A percentile compares a stretch with the other conserved stretches of the same genome.
Conservation (phyloP, 2,888 invertebrate genomes). For the Yponomeuta malinellus region DNA sequence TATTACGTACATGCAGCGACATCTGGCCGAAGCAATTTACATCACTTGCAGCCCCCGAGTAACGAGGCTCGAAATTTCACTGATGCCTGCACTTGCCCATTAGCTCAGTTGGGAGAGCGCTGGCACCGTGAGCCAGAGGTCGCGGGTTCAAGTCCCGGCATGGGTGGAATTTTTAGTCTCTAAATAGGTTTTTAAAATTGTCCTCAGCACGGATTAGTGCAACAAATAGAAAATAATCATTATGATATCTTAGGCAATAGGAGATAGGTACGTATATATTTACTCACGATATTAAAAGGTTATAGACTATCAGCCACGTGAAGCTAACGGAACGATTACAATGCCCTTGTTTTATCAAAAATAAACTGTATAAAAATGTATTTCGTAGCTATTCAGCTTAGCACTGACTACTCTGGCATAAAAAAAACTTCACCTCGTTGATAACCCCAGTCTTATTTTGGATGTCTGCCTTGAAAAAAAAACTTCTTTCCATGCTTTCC, state of each 20-base stretch:
- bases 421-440: slow-evolving; percentile 7
- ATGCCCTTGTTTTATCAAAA: not conserved
- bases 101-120: too few relatives aligned
- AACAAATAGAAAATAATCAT: too few relatives aligned
- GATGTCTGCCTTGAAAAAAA: not conserved
- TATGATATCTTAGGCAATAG: not conserved
- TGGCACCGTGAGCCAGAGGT: too few relatives aligned
- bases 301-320: not conserved
- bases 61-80: too few relatives aligned
- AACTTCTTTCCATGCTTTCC: not conserved
- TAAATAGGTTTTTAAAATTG: too few relatives aligned
- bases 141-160: too few relatives aligned
- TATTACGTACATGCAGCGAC: too few relatives aligned
- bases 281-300: not conserved
- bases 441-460: not conserved
- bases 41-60: too few relatives aligned
- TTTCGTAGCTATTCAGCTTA: not conserved
- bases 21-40: too few relatives aligned
- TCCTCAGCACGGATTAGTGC: too few relatives aligned
- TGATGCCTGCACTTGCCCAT: too few relatives aligned
- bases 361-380: not conserved
- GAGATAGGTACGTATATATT: not conserved
- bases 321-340: not conserved
- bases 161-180: too few relatives aligned
- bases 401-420: not conserved